A percentile compares a stretch with the other conserved stretches of the same genome.
Conservation (phyloP, 1,140 invertebrate species). For the Drosophila hydei region DNA sequence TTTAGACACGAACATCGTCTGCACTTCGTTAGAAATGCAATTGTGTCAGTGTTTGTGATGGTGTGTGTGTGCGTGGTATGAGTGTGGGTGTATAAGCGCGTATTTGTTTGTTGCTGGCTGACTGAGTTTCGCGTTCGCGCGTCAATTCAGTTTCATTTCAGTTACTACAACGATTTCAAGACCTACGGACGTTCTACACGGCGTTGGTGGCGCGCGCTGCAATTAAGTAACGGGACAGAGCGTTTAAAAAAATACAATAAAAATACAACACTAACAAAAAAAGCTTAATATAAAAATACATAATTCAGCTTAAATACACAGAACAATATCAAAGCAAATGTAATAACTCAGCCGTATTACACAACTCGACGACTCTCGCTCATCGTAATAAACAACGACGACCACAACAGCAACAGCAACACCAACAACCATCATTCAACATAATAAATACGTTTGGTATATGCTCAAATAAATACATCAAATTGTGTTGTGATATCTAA, state of each 20-base stretch:
- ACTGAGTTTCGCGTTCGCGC: conserved; percentile 58
- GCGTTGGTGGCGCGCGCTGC: conserved; percentile 66
- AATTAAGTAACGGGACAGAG: conserved; percentile 67
- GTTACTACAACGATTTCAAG: conserved; percentile 75
- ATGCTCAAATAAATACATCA: conserved; percentile 27
- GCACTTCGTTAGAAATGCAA: conserved; percentile 40
- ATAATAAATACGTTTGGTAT: conserved; percentile 38
- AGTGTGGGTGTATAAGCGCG: conserved; percentile 29
- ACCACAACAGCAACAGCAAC: conserved; percentile 9
- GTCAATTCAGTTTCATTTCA: conserved; percentile 64
- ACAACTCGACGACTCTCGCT: conserved; percentile 48
- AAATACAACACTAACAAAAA: conserved; percentile 7
- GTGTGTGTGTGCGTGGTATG: conserved; percentile 23
- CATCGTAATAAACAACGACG: conserved; percentile 44
- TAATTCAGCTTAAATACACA: conserved; percentile 22
- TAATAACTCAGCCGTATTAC: conserved; percentile 33
- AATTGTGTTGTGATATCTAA: conserved; percentile 15
- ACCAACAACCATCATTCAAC: conserved; percentile 34
- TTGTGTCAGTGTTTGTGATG: conserved; percentile 16
- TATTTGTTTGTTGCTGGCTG: conserved; percentile 59
- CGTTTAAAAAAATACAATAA: conserved; percentile 37
- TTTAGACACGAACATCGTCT: conserved; percentile 9
- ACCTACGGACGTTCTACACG: conserved; percentile 64
- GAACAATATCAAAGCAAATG: conserved; percentile 34
- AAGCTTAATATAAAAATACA: conserved; percentile 7